Conservation (phyloP, 2,113 vertebrate species). For the Neodon shergylaensis region DNA sequence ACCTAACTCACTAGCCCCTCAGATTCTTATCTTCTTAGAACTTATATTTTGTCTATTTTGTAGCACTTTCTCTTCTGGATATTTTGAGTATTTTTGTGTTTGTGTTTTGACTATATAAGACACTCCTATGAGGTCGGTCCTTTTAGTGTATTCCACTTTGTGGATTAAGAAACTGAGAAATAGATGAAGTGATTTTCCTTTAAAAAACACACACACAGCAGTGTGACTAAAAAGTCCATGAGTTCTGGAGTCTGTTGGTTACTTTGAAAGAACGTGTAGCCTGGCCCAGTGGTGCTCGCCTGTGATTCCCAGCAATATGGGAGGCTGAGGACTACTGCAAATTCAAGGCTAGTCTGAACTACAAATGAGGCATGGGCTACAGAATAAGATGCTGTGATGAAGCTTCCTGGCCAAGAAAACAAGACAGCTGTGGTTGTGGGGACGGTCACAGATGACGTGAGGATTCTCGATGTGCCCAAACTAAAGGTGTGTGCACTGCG, state of each 20-base stretch:
- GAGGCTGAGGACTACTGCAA: background rate
- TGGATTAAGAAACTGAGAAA: background rate
- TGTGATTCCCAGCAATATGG: too few relatives aligned
- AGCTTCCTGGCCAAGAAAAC: too few relatives aligned
- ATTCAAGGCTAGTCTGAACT: background rate
- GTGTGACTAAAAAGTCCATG: background rate
- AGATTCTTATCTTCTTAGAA: conserved; percentile 5
- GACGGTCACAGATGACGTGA: too few relatives aligned
- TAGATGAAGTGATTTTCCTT: background rate
- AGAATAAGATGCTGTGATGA: background rate
- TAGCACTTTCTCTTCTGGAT: background rate
- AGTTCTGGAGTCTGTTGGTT: background rate
- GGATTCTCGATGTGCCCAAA: too few relatives aligned
- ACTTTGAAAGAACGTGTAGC: background rate
- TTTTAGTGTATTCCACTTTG: background rate
- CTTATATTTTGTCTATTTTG: background rate
- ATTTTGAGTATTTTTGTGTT: background rate
- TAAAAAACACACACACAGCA: background rate
- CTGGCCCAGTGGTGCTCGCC: too few relatives aligned
- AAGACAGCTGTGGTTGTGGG: too few relatives aligned
- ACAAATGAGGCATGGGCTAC: background rate
- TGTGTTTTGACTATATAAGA: background rate
- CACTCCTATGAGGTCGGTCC: background rate
- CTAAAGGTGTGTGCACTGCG: too few relatives aligned
- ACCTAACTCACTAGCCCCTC: background rate